Conservation (phyloP, 1,140 invertebrate genomes). For the Zophobas morio region DNA sequence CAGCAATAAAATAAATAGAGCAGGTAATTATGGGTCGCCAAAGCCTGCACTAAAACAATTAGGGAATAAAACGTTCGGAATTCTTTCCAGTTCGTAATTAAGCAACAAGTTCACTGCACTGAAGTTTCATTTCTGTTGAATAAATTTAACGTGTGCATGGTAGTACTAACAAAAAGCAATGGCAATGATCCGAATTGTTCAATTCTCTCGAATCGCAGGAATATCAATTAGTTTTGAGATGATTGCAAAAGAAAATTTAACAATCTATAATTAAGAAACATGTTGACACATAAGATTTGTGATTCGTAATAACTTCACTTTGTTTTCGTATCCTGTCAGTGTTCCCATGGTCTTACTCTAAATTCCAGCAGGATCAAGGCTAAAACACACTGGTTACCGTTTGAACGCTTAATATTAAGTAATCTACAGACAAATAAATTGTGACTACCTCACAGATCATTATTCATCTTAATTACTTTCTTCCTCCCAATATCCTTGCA, state of each 20-base stretch:
- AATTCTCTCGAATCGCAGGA: conserved; percentile 20
- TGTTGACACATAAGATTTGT: too few relatives aligned
- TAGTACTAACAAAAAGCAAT: conserved; percentile 17
- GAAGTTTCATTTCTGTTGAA: conserved; percentile 33
- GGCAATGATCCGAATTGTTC: conserved; percentile 29
- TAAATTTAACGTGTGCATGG: conserved; percentile 25
- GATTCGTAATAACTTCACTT: too few relatives aligned
- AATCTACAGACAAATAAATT: conserved; percentile 16
- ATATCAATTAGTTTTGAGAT: conserved; percentile 29
- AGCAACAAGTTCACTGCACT: conserved; percentile 32
- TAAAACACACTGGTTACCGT: conserved; percentile 2
- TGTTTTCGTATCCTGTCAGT: too few relatives aligned
- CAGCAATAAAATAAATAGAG: not conserved
- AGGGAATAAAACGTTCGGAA: not conserved
- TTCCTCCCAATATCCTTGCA: conserved; percentile 37
- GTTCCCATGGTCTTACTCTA: conserved; percentile 29
- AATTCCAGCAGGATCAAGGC: conserved; percentile 37
- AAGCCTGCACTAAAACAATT: conserved; percentile 14
- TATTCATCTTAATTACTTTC: conserved; percentile 36
- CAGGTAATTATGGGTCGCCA: conserved; percentile 1
- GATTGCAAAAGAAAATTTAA: conserved; percentile 38
- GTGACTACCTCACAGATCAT: conserved; percentile 28
- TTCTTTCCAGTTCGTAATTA: conserved; percentile 25
- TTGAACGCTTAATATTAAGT: not conserved
- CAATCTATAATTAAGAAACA: conserved; percentile 15